Conservation (phyloP, 23 tunicate species). For the Ciona savignyi region DNA sequence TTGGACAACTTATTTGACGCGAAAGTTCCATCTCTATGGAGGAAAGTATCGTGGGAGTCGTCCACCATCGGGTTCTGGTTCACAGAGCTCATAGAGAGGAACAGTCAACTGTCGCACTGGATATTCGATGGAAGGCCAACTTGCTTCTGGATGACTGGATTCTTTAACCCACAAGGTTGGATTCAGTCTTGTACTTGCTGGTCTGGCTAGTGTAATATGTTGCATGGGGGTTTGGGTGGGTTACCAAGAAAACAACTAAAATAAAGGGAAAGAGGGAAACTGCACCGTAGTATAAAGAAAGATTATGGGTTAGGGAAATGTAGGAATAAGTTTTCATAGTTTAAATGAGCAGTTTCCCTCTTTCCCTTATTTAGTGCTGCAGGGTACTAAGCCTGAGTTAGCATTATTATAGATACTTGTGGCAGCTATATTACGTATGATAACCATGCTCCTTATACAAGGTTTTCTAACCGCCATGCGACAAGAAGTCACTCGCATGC, state of each 20-base stretch:
- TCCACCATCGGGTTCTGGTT: constrained; percentile 99
- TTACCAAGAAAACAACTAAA: background rate
- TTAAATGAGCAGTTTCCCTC: no score
- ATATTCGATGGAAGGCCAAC: constrained; percentile 87
- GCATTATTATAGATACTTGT: no score
- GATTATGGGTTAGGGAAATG: no score
- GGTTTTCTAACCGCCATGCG: constrained; percentile 99
- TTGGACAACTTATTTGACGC: constrained; percentile 97
- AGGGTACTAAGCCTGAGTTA: no score
- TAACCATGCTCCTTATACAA: background rate
- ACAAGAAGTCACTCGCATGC: constrained; percentile 99
- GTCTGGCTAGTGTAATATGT: background rate
- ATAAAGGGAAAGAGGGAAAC: background rate
- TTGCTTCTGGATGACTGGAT: constrained; percentile 99
- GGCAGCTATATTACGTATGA: no score
- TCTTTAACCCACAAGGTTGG: constrained; percentile 94
- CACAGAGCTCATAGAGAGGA: constrained; percentile 84
- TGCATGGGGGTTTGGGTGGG: no score
- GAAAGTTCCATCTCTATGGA: constrained; percentile 89
- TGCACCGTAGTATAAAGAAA: no score
- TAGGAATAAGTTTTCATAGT: no score
- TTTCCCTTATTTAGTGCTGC: no score
- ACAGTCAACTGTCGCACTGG: constrained; percentile 85
- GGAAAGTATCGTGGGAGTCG: constrained; percentile 95
- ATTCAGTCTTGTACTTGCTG: background rate